These are phyloP conservation scores for Glyphotaelius pellucidus DNA, from an alignment of 2,888 invertebrate species.

Conservation along the genomic window DNA sequence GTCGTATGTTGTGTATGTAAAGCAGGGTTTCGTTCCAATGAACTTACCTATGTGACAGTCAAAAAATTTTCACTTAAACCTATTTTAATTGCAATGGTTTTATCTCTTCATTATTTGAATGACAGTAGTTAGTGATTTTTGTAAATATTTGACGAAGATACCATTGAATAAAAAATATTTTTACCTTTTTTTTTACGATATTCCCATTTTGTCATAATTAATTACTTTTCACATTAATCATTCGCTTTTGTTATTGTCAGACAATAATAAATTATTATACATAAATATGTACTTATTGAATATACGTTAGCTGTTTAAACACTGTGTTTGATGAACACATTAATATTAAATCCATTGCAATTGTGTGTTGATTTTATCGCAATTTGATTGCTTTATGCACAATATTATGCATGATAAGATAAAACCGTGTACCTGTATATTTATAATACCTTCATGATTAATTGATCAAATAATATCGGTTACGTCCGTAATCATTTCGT, in stretches of 20 bases:
- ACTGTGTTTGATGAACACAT: not conserved
- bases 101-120: not conserved
- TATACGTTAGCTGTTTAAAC: too few species aligned
- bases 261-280: too few species aligned
- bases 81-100: not conserved
- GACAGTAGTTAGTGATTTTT: not conserved
- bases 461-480: not conserved
- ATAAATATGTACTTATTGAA: too few species aligned
- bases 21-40: not conserved
- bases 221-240: not conserved
- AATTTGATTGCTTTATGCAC: not conserved
- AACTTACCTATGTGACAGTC: not conserved
- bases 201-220: not conserved
- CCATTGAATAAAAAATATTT: too few species aligned
- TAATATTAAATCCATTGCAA: not conserved
- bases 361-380: not conserved
- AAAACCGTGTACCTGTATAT: not conserved
- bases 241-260: not conserved
- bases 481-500: not conserved
- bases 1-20: constrained; percentile 4
- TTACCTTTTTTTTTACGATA: too few species aligned
- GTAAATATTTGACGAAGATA: not conserved
- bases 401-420: not conserved
- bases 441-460: not conserved
- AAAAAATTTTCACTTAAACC: not conserved